These are phyloP conservation scores for Drosophila anomalipes DNA, from an alignment of 2,888 invertebrate species.

Conservation along the genomic window DNA sequence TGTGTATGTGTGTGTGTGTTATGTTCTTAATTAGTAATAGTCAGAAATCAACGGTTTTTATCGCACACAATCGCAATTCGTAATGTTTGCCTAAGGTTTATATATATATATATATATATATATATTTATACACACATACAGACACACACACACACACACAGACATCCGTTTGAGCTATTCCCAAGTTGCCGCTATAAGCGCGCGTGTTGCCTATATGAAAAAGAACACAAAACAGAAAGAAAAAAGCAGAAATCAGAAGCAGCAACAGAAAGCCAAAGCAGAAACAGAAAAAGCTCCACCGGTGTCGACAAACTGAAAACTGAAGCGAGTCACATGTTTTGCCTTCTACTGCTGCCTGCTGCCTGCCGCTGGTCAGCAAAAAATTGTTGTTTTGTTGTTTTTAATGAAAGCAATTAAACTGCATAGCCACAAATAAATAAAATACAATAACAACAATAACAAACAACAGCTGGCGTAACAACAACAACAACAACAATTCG, in stretches of 20 bases:
- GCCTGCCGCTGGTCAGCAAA: conserved; percentile 35
- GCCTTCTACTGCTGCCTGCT: conserved; percentile 16
- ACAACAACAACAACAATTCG: conserved; percentile 27
- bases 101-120: no score
- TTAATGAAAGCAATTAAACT: conserved; percentile 76
- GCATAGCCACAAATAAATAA: conserved; percentile 71
- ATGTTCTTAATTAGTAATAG: conserved; percentile 3
- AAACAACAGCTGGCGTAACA: conserved; percentile 51
- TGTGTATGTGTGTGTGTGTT: neutral
- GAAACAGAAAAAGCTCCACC: conserved; percentile 39
- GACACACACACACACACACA: conserved; percentile 1
- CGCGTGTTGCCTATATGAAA: conserved; percentile 50
- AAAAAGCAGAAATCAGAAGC: conserved; percentile 49
- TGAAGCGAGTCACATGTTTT: conserved; percentile 71
- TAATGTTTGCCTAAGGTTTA: conserved; percentile 20
- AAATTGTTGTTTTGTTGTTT: conserved; percentile 49
- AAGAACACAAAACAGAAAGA: conserved; percentile 19
- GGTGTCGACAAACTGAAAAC: conserved; percentile 61
- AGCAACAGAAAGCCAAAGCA: conserved; percentile 18
- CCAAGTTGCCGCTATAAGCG: conserved; percentile 32
- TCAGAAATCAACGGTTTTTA: conserved; percentile 27
- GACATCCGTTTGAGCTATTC: conserved; percentile 40
- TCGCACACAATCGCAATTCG: conserved; percentile 22
- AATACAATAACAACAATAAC: conserved; percentile 44
- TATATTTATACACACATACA: no score